A percentile compares a stretch with the other conserved stretches of the same genome.
These are phyloP conservation scores for Typhlomys cinereus DNA, from an alignment of 2,113 vertebrate species.

Conservation along the genomic window DNA sequence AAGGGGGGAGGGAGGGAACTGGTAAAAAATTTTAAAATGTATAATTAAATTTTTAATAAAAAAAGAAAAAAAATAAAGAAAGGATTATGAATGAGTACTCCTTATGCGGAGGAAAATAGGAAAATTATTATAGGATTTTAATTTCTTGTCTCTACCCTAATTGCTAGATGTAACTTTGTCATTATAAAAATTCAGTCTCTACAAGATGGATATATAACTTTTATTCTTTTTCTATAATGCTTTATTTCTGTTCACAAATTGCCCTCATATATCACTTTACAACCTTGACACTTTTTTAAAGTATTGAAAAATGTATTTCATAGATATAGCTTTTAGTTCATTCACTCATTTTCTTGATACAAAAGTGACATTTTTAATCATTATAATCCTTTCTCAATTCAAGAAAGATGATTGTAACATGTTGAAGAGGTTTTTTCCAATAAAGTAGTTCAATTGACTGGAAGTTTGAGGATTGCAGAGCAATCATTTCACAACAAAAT, in stretches of 20 bases:
- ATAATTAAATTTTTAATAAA: too few species aligned
- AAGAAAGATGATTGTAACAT: neutral
- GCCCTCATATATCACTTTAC: fast-evolving
- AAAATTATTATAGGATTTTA: neutral
- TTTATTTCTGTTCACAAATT: neutral
- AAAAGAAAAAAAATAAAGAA: too few species aligned
- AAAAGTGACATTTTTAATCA: neutral
- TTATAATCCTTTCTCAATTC: neutral
- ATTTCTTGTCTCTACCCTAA: neutral
- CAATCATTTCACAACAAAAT: neutral
- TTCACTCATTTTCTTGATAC: neutral
- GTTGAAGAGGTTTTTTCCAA: neutral
- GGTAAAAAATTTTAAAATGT: too few species aligned
- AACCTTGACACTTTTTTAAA: neutral
- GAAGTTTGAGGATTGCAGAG: neutral
- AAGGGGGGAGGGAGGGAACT: too few species aligned
- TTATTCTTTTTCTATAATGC: neutral
- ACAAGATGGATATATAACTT: neutral
- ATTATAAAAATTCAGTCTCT: neutral
- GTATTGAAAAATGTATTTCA: neutral
- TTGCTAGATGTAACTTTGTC: neutral
- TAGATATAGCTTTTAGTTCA: neutral
- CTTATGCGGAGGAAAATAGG: too few species aligned
- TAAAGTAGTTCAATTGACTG: neutral
- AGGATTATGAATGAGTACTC: too few species aligned